phyloP scores from a whole-genome alignment of 2,797 vertebrate genomes.

The Taeniopygia guttata region DNA sequence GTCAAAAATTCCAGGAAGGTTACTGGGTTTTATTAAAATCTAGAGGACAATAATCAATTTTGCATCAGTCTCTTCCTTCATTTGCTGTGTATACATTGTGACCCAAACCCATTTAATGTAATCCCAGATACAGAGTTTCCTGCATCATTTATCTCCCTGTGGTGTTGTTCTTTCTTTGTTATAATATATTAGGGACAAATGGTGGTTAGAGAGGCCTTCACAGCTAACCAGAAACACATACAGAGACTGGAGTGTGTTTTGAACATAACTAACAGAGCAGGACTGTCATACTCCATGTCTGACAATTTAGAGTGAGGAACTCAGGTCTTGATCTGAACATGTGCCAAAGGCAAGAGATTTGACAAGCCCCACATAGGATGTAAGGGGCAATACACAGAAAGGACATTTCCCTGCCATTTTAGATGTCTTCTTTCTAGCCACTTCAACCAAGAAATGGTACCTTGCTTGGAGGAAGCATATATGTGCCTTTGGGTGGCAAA shows the following conservation, averaged over 20 bases:
- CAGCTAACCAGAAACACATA: background rate
- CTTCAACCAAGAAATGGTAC: background rate
- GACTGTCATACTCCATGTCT: background rate
- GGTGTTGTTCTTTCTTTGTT: background rate
- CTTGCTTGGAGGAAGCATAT: background rate
- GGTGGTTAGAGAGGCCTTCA: background rate
- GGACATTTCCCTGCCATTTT: background rate
- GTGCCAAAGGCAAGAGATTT: background rate
- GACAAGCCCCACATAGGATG: background rate
- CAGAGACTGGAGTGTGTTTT: background rate
- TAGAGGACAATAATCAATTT: constrained; percentile 6
- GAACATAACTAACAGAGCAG: background rate
- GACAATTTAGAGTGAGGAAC: background rate
- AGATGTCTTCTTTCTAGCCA: background rate
- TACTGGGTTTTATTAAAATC: constrained; percentile 4
- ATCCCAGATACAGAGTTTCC: background rate
- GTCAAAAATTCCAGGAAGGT: constrained; percentile 17
- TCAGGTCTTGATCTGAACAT: background rate
- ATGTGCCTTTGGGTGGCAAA: background rate
- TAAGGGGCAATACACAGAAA: background rate
- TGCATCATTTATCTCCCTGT: background rate
- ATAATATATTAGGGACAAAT: background rate
- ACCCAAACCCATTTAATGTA: background rate
- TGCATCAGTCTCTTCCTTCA: background rate
- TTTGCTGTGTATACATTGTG: background rate